Conservation (phyloP, 2,113 vertebrate genomes). For the Alethe castanea region DNA sequence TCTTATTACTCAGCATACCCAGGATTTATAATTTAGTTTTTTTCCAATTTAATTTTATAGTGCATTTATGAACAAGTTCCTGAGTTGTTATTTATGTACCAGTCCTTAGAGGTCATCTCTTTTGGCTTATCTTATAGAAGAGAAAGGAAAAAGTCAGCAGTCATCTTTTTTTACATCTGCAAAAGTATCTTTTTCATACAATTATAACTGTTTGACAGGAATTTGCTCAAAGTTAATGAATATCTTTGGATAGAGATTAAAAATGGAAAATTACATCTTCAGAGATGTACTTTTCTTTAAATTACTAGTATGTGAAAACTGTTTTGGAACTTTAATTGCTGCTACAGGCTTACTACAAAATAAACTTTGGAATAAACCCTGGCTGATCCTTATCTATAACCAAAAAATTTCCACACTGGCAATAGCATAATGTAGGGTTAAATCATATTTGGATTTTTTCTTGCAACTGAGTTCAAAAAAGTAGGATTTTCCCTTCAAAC, state of each 20-base stretch:
- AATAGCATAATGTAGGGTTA: neutral
- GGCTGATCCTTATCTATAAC: constrained; percentile 59
- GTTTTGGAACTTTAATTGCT: constrained; percentile 68
- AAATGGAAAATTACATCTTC: constrained; percentile 69
- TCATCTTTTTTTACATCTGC: constrained; percentile 43
- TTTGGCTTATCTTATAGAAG: constrained; percentile 42
- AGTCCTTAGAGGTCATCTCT: constrained; percentile 2
- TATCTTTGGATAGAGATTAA: constrained; percentile 62
- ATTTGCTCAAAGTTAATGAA: constrained; percentile 64
- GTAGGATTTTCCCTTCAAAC: neutral
- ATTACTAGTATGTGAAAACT: constrained; percentile 69
- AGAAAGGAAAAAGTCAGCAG: constrained; percentile 27
- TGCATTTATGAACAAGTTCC: neutral
- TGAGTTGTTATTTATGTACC: neutral
- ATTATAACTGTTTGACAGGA: constrained; percentile 65
- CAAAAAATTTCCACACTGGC: constrained; percentile 29
- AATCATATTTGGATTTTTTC: neutral
- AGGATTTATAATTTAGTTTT: neutral
- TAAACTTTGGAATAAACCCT: constrained; percentile 60
- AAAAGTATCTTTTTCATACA: constrained; percentile 61
- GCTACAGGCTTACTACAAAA: constrained; percentile 56
- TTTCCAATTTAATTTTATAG: neutral
- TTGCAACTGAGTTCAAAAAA: neutral
- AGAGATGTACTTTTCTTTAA: constrained; percentile 69
- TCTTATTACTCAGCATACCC: neutral